Evolutionary conservation across 2,797 vertebrate genomes (phyloP).

Genomic region (Pseudotriccus pelzelni): DNA sequence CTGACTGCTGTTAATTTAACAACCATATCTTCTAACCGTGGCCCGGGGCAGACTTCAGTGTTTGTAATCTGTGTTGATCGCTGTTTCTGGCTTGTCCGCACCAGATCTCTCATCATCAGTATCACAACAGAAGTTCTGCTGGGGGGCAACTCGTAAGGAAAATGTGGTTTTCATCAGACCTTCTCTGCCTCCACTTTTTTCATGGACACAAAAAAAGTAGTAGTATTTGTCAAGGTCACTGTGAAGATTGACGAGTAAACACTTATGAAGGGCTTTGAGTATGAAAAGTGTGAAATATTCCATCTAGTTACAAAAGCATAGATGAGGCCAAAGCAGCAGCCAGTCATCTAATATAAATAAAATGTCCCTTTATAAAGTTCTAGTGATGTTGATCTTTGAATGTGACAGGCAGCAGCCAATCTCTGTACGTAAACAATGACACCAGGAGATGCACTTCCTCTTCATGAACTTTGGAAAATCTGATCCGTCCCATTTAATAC

Average conservation of each 20-base stretch:
- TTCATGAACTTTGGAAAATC: conserved; percentile 6
- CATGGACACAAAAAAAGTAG: too few relatives aligned
- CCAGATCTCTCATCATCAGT: neutral
- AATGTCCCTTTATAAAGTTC: neutral
- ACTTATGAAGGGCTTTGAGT: neutral
- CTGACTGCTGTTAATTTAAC: neutral
- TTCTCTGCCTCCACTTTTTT: neutral
- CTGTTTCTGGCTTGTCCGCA: neutral
- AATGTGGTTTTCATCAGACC: neutral
- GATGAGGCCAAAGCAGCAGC: neutral
- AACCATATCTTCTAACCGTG: accelerated
- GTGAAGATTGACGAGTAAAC: neutral
- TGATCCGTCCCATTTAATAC: neutral
- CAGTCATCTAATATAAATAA: neutral
- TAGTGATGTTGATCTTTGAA: neutral
- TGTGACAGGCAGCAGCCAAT: neutral
- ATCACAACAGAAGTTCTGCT: neutral
- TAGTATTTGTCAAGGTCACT: neutral
- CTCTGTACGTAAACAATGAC: neutral
- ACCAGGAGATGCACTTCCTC: neutral
- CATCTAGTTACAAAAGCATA: neutral
- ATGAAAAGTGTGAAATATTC: neutral
- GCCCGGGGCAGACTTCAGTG: neutral
- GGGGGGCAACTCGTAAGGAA: neutral
- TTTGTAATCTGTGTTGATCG: neutral